Conservation (phyloP, 1,140 invertebrate species). For the Maconellicoccus hirsutus region DNA sequence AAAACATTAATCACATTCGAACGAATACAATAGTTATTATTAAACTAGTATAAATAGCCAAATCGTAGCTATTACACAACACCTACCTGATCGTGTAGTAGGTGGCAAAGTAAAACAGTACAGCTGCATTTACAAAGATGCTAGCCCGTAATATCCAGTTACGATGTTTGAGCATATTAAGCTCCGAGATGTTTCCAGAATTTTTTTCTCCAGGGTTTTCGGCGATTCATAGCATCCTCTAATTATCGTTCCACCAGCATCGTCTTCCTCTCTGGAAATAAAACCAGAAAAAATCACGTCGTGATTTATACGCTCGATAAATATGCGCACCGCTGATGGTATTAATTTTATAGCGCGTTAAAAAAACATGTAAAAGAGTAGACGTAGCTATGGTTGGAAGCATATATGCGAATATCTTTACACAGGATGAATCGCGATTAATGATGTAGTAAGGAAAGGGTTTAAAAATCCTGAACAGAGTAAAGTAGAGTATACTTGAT, state of each 20-base stretch:
- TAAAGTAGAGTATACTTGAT: no score
- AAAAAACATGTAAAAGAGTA: no score
- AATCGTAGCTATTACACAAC: no score
- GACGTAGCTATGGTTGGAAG: no score
- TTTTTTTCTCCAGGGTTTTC: constrained; percentile 20
- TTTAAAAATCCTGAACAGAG: no score
- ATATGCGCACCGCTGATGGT: not conserved
- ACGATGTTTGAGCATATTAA: constrained; percentile 20
- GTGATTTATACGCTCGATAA: not conserved
- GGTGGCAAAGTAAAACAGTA: constrained; percentile 1
- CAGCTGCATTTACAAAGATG: constrained; percentile 19
- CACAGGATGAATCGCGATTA: no score
- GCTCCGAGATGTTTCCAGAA: constrained; percentile 17
- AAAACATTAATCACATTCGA: not conserved
- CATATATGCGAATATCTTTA: no score
- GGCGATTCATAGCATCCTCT: constrained; percentile 19
- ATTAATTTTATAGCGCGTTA: no score
- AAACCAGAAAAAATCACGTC: not conserved
- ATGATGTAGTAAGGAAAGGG: no score
- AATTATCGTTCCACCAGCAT: constrained; percentile 4
- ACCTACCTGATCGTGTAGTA: constrained; percentile 12
- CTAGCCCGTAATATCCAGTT: constrained; percentile 15
- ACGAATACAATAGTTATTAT: no score
- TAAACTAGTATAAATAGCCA: no score
- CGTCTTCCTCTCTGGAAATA: not conserved